Conservation (phyloP, 2,888 invertebrate species). For the Bimastos eiseni region DNA sequence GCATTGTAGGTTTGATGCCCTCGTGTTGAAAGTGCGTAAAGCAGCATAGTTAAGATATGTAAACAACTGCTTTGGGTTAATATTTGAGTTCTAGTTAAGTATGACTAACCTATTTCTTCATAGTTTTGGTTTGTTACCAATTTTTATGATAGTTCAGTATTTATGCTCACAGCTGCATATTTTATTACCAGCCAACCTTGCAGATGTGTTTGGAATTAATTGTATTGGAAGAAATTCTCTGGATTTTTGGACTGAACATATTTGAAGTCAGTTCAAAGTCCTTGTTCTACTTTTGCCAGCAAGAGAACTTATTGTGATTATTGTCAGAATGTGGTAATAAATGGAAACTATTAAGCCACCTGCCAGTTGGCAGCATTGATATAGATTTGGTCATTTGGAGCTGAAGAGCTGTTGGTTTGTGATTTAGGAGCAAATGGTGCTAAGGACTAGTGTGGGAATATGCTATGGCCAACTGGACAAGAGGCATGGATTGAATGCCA, state of each 20-base stretch:
- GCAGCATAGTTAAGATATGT: no score
- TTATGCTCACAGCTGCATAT: background rate
- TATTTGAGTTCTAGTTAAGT: no score
- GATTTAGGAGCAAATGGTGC: conserved; percentile 1
- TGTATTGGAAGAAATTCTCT: background rate
- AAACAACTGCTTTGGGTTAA: no score
- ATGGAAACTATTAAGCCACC: background rate
- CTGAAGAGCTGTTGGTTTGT: background rate
- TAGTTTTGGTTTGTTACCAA: background rate
- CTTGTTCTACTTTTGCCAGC: no score
- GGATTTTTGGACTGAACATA: background rate
- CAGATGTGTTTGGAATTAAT: background rate
- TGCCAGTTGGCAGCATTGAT: conserved; percentile 1
- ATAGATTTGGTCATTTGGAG: background rate
- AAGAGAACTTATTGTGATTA: no score
- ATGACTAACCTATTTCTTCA: no score
- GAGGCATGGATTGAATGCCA: background rate
- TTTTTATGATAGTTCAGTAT: background rate
- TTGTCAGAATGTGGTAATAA: no score
- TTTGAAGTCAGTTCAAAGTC: background rate
- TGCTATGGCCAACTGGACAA: background rate
- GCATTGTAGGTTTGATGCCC: no score
- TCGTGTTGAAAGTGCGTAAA: no score
- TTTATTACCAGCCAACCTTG: background rate
- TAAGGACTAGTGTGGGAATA: conserved; percentile 13